Base-by-base conservation (phyloP, 2,888 invertebrate genomes). In the Hanleya hanleyi region DNA sequence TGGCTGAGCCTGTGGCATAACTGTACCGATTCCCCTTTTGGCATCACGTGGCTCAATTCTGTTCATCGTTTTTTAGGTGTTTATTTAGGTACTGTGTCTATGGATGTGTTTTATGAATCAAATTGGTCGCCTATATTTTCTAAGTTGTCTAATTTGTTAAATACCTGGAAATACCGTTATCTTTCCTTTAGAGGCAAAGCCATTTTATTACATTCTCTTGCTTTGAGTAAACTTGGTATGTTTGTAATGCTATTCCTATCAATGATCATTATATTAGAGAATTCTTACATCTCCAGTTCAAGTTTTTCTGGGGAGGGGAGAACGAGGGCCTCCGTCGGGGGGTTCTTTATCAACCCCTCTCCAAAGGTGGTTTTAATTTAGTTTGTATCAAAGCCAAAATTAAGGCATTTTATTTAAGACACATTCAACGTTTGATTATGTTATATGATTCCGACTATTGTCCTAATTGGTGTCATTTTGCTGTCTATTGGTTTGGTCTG, bases 1-100 rank as follows among this genome's bases (percentile, higher is more conserved):
- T 79, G 61, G 67, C 37, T 74, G 47, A 76, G 79, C 1, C 74
- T 75, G 70, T 79, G 75, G 79, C 71, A 74, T 65, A 67, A 38
- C 49, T 37, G 77, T 15, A 70, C 72, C 2, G 79, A 77, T 62
- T 74, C 76, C 26, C 69, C 72, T 36, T 80, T 77, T 65, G 79
- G 79, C 15, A 77, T 80, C 15, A 37, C 35, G 1, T 64, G 64
- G 64, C 18, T 26, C 9, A 37, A 37, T 26, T 1, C 4, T 2
- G n/a, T 26, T 12, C 38, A 37, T 37, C 22, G 36, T 36, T 22
- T 64, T 64, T n/a, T 64, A 12, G 64, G 64, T 18, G 38, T 64
- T 37, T 22, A 35, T 4, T 35, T 64, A 1, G 5, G 35, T 32
- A 22, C 64, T 4, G 22, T 4, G 18, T 12, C 22, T 4, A 26